Base-by-base conservation (phyloP, 2,797 vertebrate species). In the Apogon hyalosoma region DNA sequence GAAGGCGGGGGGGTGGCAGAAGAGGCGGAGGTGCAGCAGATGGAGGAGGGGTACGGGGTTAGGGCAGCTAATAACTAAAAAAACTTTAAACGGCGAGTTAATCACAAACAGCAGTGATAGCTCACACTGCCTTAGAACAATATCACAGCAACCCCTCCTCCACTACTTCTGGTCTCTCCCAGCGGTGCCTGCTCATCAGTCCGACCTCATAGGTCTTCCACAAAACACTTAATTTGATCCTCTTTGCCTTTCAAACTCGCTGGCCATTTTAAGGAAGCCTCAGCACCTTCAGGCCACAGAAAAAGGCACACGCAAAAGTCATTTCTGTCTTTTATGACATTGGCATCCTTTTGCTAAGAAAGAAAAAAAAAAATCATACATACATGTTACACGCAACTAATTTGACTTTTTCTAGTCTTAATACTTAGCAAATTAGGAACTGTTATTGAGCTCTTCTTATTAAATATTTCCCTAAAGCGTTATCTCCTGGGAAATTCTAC, bases 91-190 rank as follows among this genome's bases (percentile, higher is more conserved):
- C 76, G 68, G 89, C 83, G 77, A 92, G 91, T 93, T 94, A 93
- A 95, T 95, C 92, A 94, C 89, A 93, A 93, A 93, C 92, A 94
- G 93, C 88, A 90, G 89, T 82, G 87, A 89, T 79, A 80, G 88
- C 90, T 92, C 91, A 91, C 82, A 90, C 86, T 80, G 88, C 84
- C 82, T 87, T 87, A 84, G 83, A 93, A 92, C 85, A 90, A 89
- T 87, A 73, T 76, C 12, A 3, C 3, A 1, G 76, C 69, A 45
- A 33, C 70, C 71, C 78, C 63, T 82, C 79, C 72, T 77, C 45
- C 69, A 47, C 55, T 47, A 49, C 68, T 67, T 62, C 61, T 52
- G 60, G 11, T 0, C 52, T 71, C 70, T 49, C 73, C 64, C 38
- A 8, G 64, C 49, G 58, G 69, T 60, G 60, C 69, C 77, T 65